These are phyloP conservation scores for Capitulum mitella DNA, from an alignment of 2,888 invertebrate species.

Conservation along the genomic window DNA sequence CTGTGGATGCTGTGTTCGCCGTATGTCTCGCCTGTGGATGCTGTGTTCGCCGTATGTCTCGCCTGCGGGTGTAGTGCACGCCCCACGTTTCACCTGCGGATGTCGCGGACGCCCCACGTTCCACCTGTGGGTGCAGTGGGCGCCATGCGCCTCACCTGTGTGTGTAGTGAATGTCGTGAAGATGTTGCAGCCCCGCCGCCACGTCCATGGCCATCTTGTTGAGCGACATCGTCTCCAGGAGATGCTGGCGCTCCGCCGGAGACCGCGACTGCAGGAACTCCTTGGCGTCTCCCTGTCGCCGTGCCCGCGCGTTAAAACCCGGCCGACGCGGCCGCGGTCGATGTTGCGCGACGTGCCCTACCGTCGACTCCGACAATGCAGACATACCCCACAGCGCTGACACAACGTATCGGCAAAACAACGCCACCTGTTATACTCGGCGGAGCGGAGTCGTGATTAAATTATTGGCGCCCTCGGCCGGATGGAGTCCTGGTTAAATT, in stretches of 20 bases:
- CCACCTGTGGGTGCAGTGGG: neutral
- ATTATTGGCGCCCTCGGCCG: too few relatives aligned
- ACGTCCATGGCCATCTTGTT: constrained; percentile 31
- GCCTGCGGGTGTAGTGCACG: neutral
- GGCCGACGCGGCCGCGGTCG: too few relatives aligned
- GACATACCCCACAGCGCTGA: too few relatives aligned
- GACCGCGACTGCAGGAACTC: constrained; percentile 49
- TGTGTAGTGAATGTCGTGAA: constrained; percentile 36
- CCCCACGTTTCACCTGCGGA: neutral
- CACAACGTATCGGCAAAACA: too few relatives aligned
- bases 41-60: too few relatives aligned
- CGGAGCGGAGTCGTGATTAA: too few relatives aligned
- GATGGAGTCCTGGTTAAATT: too few relatives aligned
- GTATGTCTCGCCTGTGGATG: neutral
- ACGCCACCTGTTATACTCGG: too few relatives aligned
- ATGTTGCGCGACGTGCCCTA: too few relatives aligned
- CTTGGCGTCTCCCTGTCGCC: constrained; percentile 57
- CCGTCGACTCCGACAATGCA: too few relatives aligned
- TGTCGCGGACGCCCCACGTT: neutral
- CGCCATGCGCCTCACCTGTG: constrained; percentile 30
- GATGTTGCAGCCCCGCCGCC: constrained; percentile 33
- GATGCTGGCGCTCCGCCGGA: constrained; percentile 34
- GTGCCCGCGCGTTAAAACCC: neutral
- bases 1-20: neutral
- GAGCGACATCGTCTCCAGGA: constrained; percentile 40